Base-by-base conservation (phyloP, 2,888 invertebrate species). In the Pherbina coryleti region DNA sequence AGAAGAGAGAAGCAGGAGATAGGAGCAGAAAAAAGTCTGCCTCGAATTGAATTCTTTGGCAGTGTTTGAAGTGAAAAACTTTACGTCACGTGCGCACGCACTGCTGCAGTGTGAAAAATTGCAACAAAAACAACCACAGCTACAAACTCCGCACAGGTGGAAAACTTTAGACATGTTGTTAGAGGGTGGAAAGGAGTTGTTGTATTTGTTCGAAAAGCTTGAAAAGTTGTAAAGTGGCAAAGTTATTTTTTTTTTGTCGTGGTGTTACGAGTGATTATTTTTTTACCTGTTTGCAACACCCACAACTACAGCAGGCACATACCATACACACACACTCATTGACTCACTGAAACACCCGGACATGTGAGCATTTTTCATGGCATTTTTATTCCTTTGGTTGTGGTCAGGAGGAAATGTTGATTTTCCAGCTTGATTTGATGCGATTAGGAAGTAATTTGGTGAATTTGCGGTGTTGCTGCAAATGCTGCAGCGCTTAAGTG, bases 401-500 rank as follows among this genome's bases (percentile, higher is more conserved):
- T 17, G 62, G 62, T 25, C 19, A 44, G 11, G 25, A 66, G 75
- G 75, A 75, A 75, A 75, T 75, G 75, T 66, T 66, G 64, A 51
- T 75, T 75, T 75, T 75, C 34, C 75, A 31, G 75, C 75, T 66
- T 66, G 66, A 75, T 75, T 66, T 53, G 66, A 75, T 86, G 85
- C 86, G 87, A 85, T 85, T 86, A 87, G 86, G 86, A 83, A 83
- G 87, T 85, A 85, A 87, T 86, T 85, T 85, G 86, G 49, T 69
- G 51, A 49, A 44, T 69, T 22, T 28, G 44, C 11, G 69, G 22
- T 53, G 67, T 25, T 31, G 55, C n/a, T 34, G 31, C 34, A 55
- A 55, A 71, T 28, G 71, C 17, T 25, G 34, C n/a, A 28, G 17
- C 67, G 22, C 67, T 25, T 60, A 31, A 60, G 28, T 60, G 28